These are phyloP conservation scores for Patella depressa DNA, from an alignment of 2,888 invertebrate species.

Conservation along the genomic window DNA sequence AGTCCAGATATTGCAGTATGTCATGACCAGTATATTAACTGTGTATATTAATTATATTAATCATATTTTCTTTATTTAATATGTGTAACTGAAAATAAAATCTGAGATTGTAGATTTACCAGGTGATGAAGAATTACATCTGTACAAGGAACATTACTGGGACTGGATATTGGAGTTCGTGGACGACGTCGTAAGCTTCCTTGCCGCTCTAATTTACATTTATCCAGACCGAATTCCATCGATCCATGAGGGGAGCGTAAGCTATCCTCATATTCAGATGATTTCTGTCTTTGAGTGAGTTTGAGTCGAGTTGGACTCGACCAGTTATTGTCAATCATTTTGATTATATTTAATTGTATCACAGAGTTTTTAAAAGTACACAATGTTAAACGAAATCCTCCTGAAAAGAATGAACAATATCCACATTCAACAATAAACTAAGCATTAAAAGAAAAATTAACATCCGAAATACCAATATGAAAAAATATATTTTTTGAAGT, in stretches of 20 bases:
- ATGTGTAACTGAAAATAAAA: too few species aligned
- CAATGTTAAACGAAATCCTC: too few species aligned
- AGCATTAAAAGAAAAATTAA: too few species aligned
- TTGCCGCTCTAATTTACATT: background rate
- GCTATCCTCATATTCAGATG: conserved; percentile 1
- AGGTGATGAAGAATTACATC: conserved; percentile 5
- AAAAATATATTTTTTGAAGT: too few species aligned
- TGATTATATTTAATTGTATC: background rate
- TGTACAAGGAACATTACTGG: background rate
- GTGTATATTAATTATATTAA: too few species aligned
- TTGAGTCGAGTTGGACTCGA: background rate
- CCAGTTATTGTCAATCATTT: conserved; percentile 2
- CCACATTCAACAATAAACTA: too few species aligned
- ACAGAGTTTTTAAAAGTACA: background rate
- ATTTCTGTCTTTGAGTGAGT: background rate
- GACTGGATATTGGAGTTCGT: background rate
- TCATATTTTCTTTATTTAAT: too few species aligned
- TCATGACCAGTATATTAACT: too few species aligned
- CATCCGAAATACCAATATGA: too few species aligned
- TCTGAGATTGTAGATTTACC: background rate
- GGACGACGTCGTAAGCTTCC: conserved; percentile 4
- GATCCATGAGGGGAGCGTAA: background rate
- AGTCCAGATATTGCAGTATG: too few species aligned
- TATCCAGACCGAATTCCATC: background rate
- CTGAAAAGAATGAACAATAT: too few species aligned